These are phyloP conservation scores for Trachelus troglodyta DNA, from an alignment of 2,888 invertebrate genomes.

Conservation along the genomic window DNA sequence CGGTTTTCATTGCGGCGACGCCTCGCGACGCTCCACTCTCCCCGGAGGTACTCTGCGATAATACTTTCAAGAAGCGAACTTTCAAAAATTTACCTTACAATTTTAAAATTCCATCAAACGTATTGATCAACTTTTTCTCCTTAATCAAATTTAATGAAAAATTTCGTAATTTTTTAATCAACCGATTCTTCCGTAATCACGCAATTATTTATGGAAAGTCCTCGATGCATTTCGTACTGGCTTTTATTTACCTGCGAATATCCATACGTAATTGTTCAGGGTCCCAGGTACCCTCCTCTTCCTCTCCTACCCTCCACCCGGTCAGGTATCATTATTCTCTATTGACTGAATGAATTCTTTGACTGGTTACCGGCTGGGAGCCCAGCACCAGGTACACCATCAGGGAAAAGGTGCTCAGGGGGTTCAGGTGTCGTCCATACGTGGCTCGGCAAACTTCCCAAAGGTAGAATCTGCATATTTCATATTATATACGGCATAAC, in stretches of 20 bases:
- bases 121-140: not conserved
- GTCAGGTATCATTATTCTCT: not conserved
- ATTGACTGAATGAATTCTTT: not conserved
- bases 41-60: not conserved
- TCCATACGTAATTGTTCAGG: not conserved
- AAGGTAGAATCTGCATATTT: constrained; percentile 43
- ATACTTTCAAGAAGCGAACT: not conserved
- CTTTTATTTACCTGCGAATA: not conserved
- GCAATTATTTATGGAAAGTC: not conserved
- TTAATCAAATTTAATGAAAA: not conserved
- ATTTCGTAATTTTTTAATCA: not conserved
- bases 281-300: too few species aligned
- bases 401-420: constrained; percentile 3
- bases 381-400: not conserved
- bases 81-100: not conserved
- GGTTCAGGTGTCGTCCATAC: constrained; percentile 34
- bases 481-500: constrained; percentile 28
- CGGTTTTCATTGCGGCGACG: not conserved
- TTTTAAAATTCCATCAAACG: not conserved
- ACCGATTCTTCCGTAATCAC: too few species aligned
- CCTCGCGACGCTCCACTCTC: not conserved
- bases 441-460: constrained; percentile 7
- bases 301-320: not conserved
- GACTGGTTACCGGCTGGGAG: not conserved
- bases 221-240: not conserved